These are phyloP conservation scores for Eueides isabella DNA, from an alignment of 1,140 invertebrate species.

Conservation along the genomic window DNA sequence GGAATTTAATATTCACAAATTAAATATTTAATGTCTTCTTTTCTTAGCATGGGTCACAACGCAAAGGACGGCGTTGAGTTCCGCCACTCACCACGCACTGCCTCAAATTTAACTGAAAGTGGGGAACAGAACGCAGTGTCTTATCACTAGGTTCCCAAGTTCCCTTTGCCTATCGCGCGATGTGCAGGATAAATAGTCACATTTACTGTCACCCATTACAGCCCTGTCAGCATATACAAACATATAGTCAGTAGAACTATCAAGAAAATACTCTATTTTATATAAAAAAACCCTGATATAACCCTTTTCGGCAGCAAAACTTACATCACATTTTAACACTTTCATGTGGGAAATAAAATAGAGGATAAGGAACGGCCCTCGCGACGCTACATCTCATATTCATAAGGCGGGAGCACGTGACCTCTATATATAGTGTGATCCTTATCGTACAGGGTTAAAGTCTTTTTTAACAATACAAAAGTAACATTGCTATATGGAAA, in stretches of 20 bases:
- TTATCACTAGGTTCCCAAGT: no score
- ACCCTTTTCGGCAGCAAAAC: neutral
- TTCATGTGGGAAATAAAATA: neutral
- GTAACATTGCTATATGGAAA: neutral
- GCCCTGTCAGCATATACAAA: neutral
- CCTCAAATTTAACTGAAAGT: no score
- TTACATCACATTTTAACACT: constrained; percentile 1
- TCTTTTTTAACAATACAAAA: neutral
- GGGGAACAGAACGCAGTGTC: no score
- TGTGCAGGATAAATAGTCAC: no score
- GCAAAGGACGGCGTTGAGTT: no score
- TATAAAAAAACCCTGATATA: neutral
- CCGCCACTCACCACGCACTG: no score
- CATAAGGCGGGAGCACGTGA: neutral
- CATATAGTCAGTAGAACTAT: neutral
- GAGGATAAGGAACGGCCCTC: neutral
- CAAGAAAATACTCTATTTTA: neutral
- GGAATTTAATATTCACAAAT: no score
- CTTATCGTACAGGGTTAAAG: neutral
- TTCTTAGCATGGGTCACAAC: no score
- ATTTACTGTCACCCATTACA: no score
- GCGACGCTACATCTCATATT: neutral
- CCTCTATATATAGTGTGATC: neutral
- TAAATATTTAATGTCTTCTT: no score
- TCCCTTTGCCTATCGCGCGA: no score